These are phyloP conservation scores for Toxostoma redivivum DNA, from an alignment of 2,113 vertebrate genomes.

Conservation along the genomic window DNA sequence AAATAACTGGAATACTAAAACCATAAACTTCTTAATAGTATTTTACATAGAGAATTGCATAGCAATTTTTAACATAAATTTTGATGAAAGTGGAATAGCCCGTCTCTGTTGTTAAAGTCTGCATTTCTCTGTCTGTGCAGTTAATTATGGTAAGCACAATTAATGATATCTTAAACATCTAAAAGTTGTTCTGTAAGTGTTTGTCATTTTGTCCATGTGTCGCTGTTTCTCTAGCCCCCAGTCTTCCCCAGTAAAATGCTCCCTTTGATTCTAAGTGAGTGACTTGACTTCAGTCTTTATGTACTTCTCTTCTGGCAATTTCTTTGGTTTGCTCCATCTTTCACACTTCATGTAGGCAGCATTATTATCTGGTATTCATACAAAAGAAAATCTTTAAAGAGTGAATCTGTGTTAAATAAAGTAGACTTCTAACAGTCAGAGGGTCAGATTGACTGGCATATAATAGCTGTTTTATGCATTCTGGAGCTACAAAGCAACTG, in stretches of 20 bases:
- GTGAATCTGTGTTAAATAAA: neutral
- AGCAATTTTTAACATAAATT: neutral
- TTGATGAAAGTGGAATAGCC: neutral
- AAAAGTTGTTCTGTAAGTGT: neutral
- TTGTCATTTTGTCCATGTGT: fast-evolving
- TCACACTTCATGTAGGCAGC: neutral
- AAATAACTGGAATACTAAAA: neutral
- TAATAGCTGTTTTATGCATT: neutral
- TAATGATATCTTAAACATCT: neutral
- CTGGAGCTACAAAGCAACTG: neutral
- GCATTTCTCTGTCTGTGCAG: neutral
- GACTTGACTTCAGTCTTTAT: neutral
- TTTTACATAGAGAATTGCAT: neutral
- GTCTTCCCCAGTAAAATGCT: neutral
- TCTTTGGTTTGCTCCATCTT: neutral
- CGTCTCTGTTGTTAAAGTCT: neutral
- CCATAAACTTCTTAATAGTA: neutral
- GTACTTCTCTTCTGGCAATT: neutral
- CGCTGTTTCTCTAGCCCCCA: neutral
- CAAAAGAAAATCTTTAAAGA: neutral
- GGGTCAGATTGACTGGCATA: neutral
- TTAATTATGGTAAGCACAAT: neutral
- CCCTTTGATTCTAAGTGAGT: neutral
- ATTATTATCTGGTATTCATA: neutral
- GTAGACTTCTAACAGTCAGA: neutral